phyloP scores from a whole-genome alignment of 2,797 vertebrate genomes.

The Hylomyscus alleni region DNA sequence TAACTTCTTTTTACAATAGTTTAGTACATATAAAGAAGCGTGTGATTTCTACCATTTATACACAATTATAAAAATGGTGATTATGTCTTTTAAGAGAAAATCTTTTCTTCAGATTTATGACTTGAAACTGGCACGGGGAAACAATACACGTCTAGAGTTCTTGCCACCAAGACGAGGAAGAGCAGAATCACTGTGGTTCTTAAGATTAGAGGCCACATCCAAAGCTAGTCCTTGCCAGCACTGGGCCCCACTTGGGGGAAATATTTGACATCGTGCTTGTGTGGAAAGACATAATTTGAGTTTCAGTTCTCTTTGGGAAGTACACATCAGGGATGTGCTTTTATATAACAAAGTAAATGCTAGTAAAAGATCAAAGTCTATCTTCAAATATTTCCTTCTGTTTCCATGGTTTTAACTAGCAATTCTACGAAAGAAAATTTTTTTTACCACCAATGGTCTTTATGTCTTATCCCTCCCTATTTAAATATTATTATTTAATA shows the following conservation, averaged over 20 bases:
- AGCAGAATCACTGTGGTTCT: slow-evolving; percentile 58
- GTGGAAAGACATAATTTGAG: slow-evolving; percentile 49
- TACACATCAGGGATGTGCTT: slow-evolving; percentile 59
- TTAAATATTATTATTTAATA: neutral
- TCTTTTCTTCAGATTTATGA: slow-evolving; percentile 75
- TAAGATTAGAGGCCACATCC: slow-evolving; percentile 44
- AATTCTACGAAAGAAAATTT: slow-evolving; percentile 20
- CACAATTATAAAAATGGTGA: slow-evolving; percentile 72
- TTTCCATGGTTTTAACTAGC: slow-evolving; percentile 59
- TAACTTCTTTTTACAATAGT: slow-evolving; percentile 75
- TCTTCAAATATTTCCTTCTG: slow-evolving; percentile 63
- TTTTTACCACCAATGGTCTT: neutral
- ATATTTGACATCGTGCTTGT: neutral
- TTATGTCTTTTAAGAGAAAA: slow-evolving; percentile 76
- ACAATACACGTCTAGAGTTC: slow-evolving; percentile 59
- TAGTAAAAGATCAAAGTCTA: slow-evolving; percentile 65
- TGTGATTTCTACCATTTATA: slow-evolving; percentile 72
- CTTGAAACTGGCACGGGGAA: slow-evolving; percentile 71
- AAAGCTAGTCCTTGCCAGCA: slow-evolving; percentile 34
- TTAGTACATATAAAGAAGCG: slow-evolving; percentile 70
- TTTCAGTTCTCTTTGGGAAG: slow-evolving; percentile 55
- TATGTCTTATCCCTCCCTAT: neutral
- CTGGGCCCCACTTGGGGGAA: neutral
- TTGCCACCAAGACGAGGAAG: slow-evolving; percentile 67
- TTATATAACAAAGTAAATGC: slow-evolving; percentile 69